Evolutionary conservation across 2,888 invertebrate genomes (phyloP).

Genomic region (Cecidostiba fungosa): DNA sequence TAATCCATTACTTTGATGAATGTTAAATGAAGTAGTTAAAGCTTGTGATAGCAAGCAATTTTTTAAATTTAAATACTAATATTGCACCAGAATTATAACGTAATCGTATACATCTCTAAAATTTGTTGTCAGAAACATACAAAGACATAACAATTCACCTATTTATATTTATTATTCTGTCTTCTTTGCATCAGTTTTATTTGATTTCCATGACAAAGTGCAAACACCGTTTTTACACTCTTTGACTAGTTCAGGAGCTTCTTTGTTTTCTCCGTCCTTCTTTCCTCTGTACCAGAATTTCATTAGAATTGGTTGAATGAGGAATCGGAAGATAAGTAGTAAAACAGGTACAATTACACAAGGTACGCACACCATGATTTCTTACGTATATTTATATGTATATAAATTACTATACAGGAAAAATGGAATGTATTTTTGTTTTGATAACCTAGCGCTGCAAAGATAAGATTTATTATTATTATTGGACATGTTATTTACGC

Average conservation of each 20-base stretch:
- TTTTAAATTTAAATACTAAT: not conserved
- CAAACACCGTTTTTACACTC: slow-evolving; percentile 77
- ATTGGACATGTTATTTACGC: not conserved
- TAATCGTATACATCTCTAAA: not conserved
- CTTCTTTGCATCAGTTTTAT: slow-evolving; percentile 59
- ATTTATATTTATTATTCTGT: slow-evolving; percentile 53
- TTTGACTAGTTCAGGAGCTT: slow-evolving; percentile 72
- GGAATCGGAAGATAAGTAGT: slow-evolving; percentile 91
- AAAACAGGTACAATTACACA: slow-evolving; percentile 92
- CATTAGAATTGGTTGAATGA: slow-evolving; percentile 90
- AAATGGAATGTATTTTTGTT: slow-evolving; percentile 8
- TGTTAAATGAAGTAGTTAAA: not conserved
- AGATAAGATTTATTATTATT: not conserved
- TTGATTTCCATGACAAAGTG: slow-evolving; percentile 74
- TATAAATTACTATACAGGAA: not conserved
- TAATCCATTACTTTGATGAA: not conserved
- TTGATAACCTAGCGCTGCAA: not conserved
- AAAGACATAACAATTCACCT: slow-evolving; percentile 13
- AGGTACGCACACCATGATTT: slow-evolving; percentile 89
- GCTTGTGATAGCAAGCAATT: not conserved
- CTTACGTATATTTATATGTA: not conserved
- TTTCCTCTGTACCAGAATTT: slow-evolving; percentile 91
- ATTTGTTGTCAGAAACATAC: slow-evolving; percentile 33
- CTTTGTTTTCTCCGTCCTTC: slow-evolving; percentile 78
- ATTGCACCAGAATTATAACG: not conserved